A percentile compares a stretch with the other conserved stretches of the same genome.
Conservation (phyloP, 2,888 invertebrate genomes). For the Adineta ricciae region DNA sequence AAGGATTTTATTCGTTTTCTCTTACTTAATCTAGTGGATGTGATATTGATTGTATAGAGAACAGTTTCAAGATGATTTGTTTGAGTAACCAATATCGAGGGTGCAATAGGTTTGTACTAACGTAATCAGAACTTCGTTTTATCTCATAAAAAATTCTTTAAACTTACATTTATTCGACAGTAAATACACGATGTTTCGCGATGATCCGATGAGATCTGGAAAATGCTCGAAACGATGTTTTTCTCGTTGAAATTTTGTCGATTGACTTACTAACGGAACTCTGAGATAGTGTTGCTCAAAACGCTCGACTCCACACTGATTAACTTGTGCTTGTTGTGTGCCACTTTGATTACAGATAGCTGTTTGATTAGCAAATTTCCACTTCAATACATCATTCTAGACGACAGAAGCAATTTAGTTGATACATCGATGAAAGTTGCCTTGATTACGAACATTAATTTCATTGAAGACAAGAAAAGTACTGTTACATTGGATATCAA, state of each 20-base stretch:
- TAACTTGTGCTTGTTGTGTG: not conserved
- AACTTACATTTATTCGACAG: conserved; percentile 10
- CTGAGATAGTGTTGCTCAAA: not conserved
- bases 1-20: no score
- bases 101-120: not conserved
- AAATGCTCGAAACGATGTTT: no score
- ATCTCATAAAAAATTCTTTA: not conserved
- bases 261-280: not conserved
- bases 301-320: not conserved
- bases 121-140: not conserved
- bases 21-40: not conserved
- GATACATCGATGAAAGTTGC: not conserved
- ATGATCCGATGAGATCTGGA: not conserved
- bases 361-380: not conserved
- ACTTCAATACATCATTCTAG: not conserved
- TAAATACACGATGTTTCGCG: not conserved
- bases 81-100: not conserved
- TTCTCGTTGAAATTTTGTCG: not conserved
- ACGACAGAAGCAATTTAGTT: not conserved
- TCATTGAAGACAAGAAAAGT: not conserved
- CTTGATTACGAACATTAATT: not conserved
- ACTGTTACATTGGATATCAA: not conserved
- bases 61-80: not conserved
- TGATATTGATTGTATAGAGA: not conserved
- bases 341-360: not conserved